Conservation (phyloP, 2,113 vertebrate genomes). For the Ciconia stormi region DNA sequence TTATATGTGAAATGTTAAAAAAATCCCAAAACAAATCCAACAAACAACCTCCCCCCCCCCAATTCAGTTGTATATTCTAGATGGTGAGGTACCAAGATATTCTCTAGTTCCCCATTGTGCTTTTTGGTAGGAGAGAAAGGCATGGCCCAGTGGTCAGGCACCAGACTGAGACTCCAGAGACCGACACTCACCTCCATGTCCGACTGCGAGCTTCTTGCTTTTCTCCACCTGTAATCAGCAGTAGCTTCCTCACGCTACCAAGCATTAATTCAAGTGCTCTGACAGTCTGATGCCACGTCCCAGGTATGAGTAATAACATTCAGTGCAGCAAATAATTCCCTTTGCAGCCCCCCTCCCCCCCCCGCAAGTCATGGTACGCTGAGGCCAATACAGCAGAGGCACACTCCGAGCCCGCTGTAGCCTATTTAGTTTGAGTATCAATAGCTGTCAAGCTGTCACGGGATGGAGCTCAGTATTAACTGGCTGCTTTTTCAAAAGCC, state of each 20-base stretch:
- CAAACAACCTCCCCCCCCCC: too few species aligned
- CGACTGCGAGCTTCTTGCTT: not conserved
- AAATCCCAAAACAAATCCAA: too few species aligned
- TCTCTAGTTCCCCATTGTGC: not conserved
- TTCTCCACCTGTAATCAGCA: not conserved
- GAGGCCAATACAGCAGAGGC: not conserved
- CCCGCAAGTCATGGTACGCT: accelerated
- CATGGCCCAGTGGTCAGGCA: not conserved
- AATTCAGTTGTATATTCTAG: not conserved
- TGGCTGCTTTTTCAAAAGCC: not conserved
- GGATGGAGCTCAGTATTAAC: not conserved
- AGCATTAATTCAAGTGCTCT: not conserved
- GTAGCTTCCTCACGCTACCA: not conserved
- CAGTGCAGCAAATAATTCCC: not conserved
- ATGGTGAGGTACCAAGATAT: not conserved
- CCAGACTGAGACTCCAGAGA: not conserved
- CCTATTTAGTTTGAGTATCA: not conserved
- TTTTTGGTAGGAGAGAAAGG: not conserved
- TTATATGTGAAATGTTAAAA: too few species aligned
- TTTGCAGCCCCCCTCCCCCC: not conserved
- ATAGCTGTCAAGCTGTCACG: not conserved
- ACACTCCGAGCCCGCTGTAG: accelerated
- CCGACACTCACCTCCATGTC: accelerated
- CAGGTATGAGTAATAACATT: not conserved
- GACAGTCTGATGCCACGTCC: not conserved